Conservation (phyloP, 2,888 invertebrate genomes). For the Agrochola circellaris region DNA sequence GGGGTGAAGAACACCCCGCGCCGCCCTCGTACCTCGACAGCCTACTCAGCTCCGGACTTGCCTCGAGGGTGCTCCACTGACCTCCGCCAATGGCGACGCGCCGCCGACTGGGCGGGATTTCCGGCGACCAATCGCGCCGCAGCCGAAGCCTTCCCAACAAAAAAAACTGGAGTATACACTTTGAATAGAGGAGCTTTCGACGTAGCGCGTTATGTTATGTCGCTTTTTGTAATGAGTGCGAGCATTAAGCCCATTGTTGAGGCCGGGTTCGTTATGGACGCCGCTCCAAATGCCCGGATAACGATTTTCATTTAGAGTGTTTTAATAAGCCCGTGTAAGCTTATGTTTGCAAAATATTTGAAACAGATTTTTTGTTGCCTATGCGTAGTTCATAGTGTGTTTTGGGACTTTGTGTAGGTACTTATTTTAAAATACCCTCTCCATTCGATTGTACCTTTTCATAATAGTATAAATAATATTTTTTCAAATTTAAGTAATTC, state of each 20-base stretch:
- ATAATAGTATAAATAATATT: conserved; percentile 15
- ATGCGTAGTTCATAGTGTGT: conserved; percentile 46
- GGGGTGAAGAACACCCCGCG: conserved; percentile 90
- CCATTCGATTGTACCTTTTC: conserved; percentile 29
- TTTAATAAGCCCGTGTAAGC: conserved; percentile 89
- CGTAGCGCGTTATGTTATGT: conserved; percentile 90
- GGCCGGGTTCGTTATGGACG: conserved; percentile 89
- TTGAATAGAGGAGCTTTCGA: conserved; percentile 90
- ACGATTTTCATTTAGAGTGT: conserved; percentile 90
- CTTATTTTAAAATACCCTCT: conserved; percentile 47
- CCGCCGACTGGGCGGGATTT: conserved; percentile 84
- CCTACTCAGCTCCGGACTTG: conserved; percentile 88
- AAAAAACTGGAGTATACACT: conserved; percentile 90
- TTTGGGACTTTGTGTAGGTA: conserved; percentile 40
- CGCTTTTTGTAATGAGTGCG: conserved; percentile 91
- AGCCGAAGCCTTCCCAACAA: conserved; percentile 84
- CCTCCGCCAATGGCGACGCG: conserved; percentile 82
- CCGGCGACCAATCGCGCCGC: conserved; percentile 79
- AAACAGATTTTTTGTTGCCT: conserved; percentile 68
- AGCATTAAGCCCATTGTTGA: conserved; percentile 91
- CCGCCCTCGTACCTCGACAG: conserved; percentile 90
- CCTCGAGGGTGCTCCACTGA: conserved; percentile 88
- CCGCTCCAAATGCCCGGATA: conserved; percentile 88
- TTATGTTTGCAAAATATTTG: conserved; percentile 80
- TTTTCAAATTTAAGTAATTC: conserved; percentile 19